Base-by-base conservation (phyloP, 1,140 invertebrate genomes). In the Calliphora vicina region DNA sequence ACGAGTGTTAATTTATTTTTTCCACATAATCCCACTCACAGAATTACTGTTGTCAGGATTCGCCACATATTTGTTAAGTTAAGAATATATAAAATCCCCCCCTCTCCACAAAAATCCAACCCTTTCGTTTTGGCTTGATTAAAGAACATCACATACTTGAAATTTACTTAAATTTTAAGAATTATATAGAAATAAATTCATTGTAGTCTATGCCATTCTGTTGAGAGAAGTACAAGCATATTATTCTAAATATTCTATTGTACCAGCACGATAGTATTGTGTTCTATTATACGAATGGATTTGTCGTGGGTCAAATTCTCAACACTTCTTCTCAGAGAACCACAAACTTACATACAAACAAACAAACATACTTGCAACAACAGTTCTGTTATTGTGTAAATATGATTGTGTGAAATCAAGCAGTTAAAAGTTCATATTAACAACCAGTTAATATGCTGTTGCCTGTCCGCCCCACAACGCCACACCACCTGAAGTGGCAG, bases 251-350 rank as follows among this genome's bases (percentile, higher is more conserved):
- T n/a, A n/a, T n/a, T n/a, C n/a, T n/a, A n/a, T n/a, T n/a, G n/a
- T n/a, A n/a, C n/a, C n/a, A n/a, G n/a, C n/a, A n/a, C n/a, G n/a
- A n/a, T n/a, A n/a, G n/a, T 67, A 67, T 67, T 67, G 12, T 67
- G 6, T 20, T 67, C 61, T 67, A 67, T 67, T 20, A 6, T 67
- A 23, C 2, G 5, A 67, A 57, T 57, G 50, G 15, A 57, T 57
- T 57, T 57, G 61, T 67, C 61, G 61, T 67, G 61, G 61, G 61
- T 67, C 61, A 67, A 67, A 67, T 67, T 9, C 61, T 67, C 10
- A 25, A 67, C n/a, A 25, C 61, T 67, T 67, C n/a, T 25, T n/a
- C 50, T 35, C 10, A 35, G 10, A 35, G 10, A 15, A 57, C 50
- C 15, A 17, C n/a, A 6, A 57, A 57, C 50, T n/a, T 2, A 35